Evolutionary conservation across 2,113 vertebrate species (phyloP), one percentile per base, ranked within the genome.

Genomic region (Egretta garzetta): DNA sequence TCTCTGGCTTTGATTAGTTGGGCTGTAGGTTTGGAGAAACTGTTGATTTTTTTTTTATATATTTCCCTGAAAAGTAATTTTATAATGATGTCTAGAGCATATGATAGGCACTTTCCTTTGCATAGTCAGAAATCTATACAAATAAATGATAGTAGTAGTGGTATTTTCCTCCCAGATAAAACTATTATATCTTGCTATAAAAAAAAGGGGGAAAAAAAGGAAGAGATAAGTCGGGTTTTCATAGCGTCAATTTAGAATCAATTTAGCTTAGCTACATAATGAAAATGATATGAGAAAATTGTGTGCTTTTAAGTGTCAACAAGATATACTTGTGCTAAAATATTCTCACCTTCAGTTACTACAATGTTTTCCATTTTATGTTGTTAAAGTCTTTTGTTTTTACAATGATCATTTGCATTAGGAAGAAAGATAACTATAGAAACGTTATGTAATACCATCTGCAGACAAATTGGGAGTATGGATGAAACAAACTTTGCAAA

Each of bases 121-220:
- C 55, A 53, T 15, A 32, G 3, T 14, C 49, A 68, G 74, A 84
- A 89, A 81, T 64, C 6, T 87, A 95, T 89, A 91, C 10, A 75
- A 87, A 72, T 43, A 50, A 77, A 63, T 66, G 3, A 50, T 35
- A 55, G n/a, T 13, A 79, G 14, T 12, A 14, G 32, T 53, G 8
- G 4, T 26, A 63, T 33, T 80, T 93, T 73, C 18, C 33, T 85
- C 21, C 17, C 1, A 12, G 59, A 55, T 53, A 41, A 49, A 94
- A 67, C 16, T 50, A 10, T 22, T 72, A 33, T 6, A 62, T 63
- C 1, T 13, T 67, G 26, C 22, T 21, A 39, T 26, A 24, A 45
- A 73, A 58, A 58, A 56, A 41, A 2, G 7, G 3, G 0, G 0
- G 0, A 5, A 9, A 58, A n/a, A 45, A 41, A 16, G 8, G 7